Base-by-base conservation (phyloP, 2,888 invertebrate genomes). In the Teinopalpus imperialis region DNA sequence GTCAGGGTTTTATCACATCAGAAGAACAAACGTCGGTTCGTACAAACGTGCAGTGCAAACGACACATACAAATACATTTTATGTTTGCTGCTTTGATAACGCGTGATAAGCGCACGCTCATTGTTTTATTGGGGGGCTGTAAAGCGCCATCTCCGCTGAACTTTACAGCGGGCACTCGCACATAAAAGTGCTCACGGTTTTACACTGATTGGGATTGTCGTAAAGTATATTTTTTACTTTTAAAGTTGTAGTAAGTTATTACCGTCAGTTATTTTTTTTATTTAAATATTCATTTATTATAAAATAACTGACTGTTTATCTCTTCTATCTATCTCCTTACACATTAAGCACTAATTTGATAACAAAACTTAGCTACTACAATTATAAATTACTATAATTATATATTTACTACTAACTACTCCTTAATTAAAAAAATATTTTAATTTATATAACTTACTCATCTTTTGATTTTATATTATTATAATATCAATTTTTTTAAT, bases 81-180 rank as follows among this genome's bases (percentile, higher is more conserved):
- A 74, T 81, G 80, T 81, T 81, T 81, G 81, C 74, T 69, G 66
- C 62, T 74, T 72, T 81, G 81, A 82, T 81, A 82, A 77, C 69
- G 59, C 48, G 65, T 78, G 86, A 86, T 86, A 87, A 86, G 74
- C 61, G 59, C 69, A 44, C 39, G 70, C 73, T 80, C 79, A 86
- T 87, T 85, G 87, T 86, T 87, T 87, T 86, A 87, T 83, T 81
- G 80, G 69, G 80, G 80, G 72, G 82, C 66, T 71, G 76, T 78
- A 76, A 76, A 78, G 59, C 61, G 64, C 55, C 61, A 27, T 45
- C 45, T 64, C 66, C 62, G 55, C 49, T 57, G 53, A 54, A 55
- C 52, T 59, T 57, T 55, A 57, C 56, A 51, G 43, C 58, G 60
- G 57, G 49, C 67, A 65, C 51, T 69, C 61, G 57, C 52, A 57